Percentiles rank a stretch among this genome's conserved stretches.
Conservation (phyloP, 92 coral and sea anemone species). For the Chrysogorgia sp. region DNA sequence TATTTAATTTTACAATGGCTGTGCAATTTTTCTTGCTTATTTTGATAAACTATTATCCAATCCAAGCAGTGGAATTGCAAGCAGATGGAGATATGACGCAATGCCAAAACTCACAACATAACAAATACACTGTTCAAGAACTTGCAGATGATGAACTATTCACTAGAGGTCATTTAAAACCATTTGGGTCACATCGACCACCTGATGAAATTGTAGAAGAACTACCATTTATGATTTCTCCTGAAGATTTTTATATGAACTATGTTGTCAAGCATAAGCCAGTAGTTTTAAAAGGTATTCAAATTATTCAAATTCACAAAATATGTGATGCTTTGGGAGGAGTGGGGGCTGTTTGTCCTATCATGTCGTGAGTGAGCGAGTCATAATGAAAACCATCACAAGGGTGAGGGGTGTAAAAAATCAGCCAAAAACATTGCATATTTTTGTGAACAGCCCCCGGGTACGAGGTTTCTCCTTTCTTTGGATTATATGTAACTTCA, state of each 20-base stretch:
- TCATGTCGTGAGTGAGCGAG: no score
- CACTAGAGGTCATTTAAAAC: constrained; percentile 84
- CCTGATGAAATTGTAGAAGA: constrained; percentile 88
- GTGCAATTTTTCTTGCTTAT: neutral
- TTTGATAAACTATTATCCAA: neutral
- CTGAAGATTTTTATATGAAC: constrained; percentile 93
- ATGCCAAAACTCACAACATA: neutral
- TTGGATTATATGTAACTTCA: no score
- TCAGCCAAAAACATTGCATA: no score
- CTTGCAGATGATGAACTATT: constrained; percentile 76
- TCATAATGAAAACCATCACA: no score
- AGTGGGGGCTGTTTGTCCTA: no score
- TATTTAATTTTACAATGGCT: no score
- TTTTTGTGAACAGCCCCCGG: no score
- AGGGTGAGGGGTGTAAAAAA: no score
- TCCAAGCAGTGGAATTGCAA: neutral
- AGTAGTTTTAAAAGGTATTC: constrained; percentile 87
- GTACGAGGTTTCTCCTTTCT: no score
- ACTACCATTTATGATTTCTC: constrained; percentile 87
- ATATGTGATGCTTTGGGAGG: no score
- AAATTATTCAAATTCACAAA: neutral
- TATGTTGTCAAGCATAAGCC: constrained; percentile 95
- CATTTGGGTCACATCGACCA: constrained; percentile 96
- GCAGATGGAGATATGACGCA: neutral
- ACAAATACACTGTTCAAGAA: constrained; percentile 22